Evolutionary conservation across 2,797 vertebrate genomes (phyloP), one percentile per base, ranked within the genome.

Genomic region (Pipistrellus pygmaeus): DNA sequence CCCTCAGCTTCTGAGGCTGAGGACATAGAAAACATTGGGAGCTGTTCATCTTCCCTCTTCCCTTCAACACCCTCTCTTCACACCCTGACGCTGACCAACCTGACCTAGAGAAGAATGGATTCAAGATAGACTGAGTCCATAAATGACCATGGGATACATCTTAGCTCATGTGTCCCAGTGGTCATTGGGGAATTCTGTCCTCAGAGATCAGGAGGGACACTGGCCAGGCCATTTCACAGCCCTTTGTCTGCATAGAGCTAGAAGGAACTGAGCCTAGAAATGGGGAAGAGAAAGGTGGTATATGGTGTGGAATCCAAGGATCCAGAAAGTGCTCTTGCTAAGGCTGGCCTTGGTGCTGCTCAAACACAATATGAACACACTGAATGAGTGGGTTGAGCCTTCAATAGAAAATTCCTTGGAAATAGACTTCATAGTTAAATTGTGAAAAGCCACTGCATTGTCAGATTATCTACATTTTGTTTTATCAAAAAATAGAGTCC

Each of bases 391-490:
- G 53, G 46, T 18, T 84, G 73, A 78, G 44, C 0, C 38, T 86
- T 60, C 85, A 76, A n/a, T 30, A 60, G 46, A 51, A 93, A 84
- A 91, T 81, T 91, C 35, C 51, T 48, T 48, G 55, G 71, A 32
- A 85, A 72, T 0, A 85, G n/a, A 69, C 12, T 75, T 91, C n/a
- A 75, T 15, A 44, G 27, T 62, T 51, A 88, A 93, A 87, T 60
- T 35, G 68, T 46, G 14, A 93, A 84, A 93, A 91, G 20, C 18
- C 46, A 71, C 3, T 81, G 23, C 62, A 88, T 32, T 94, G 11
- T 92, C 68, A 91, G 46, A 64, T 64, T 73, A 84, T 46, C 75
- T 53, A 84, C 55, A 77, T 57, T 93, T 76, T 88, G 14, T 51
- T 86, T 91, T 83, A 35, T 27, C 10, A 25, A 10, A 4, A 27